Evolutionary conservation across 2,797 vertebrate species (phyloP), one percentile per base, ranked within the genome.

Genomic region (Crocidura indochinensis): DNA sequence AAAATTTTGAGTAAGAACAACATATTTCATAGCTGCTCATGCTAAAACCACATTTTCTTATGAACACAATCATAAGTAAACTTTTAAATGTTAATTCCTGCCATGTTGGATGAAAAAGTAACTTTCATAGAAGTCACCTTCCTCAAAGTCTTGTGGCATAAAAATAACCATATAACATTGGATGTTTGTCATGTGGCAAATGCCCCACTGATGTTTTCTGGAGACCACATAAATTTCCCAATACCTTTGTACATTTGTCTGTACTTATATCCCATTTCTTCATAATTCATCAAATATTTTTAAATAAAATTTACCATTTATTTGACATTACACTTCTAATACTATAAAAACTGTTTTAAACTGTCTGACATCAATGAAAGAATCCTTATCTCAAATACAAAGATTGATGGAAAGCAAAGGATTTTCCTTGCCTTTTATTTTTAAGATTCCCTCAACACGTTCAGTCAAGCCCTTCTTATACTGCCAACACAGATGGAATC

Each of bases 401-500:
- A 38, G 38, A 79, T 84, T 64, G 71, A 82, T 46, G 27, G 10
- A 90, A 79, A 79, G 27, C 11, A 7, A 31, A 65, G 22, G 20
- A 0, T 74, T 80, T 60, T 95, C 80, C 14, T 94, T 94, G 85
- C 27, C 71, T 94, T 84, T 89, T 75, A 92, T 74, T 68, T 81
- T 76, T 38, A 65, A 92, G 62, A 38, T 76, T 90, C 49, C 62
- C 76, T 92, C 73, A 87, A 95, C 81, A 81, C 38, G 88, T 96
- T 95, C 69, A 83, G 20, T 87, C 80, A 78, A 95, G n/a, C 92
- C 83, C 92, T 97, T 94, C 94, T 93, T 88, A 74, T 86, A 94
- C 81, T 88, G 95, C 0, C 0, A 93, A 51, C 68, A 93, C 92
- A 82, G 60, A 83, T 84, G 76, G 91, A 96, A 97, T 95, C 96